A percentile compares a stretch with the other conserved stretches of the same genome.
Conservation (phyloP, 2,113 vertebrate genomes). For the Platanista minor region DNA sequence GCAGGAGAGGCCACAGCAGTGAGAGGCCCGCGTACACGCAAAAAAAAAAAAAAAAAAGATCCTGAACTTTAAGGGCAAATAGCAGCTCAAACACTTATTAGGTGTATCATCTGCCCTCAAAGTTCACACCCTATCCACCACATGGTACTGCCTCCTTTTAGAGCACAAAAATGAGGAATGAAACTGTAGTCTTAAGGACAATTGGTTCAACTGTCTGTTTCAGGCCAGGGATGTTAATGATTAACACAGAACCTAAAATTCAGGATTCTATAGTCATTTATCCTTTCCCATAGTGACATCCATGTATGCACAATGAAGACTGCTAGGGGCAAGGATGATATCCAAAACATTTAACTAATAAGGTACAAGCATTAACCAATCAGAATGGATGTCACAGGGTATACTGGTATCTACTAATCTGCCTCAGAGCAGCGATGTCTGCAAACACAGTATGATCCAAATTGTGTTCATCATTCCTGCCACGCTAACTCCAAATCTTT, state of each 20-base stretch:
- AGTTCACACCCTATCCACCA: neutral
- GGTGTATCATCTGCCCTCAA: neutral
- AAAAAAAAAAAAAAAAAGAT: too few relatives aligned
- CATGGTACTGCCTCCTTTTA: neutral
- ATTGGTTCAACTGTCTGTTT: neutral
- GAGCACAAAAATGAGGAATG: neutral
- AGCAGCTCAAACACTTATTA: neutral
- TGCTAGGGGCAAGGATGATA: neutral
- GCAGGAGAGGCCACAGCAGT: rapidly evolving
- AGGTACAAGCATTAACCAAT: neutral
- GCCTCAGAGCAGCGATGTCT: neutral
- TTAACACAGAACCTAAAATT: neutral
- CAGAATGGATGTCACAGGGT: neutral
- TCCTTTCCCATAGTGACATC: neutral
- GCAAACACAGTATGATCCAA: neutral
- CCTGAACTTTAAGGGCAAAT: neutral
- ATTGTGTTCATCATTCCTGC: neutral
- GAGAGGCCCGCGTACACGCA: rapidly evolving
- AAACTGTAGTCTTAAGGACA: neutral
- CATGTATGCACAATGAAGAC: neutral
- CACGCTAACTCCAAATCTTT: neutral
- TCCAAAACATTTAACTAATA: neutral
- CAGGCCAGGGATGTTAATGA: neutral
- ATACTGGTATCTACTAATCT: neutral
- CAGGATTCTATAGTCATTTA: neutral